Evolutionary conservation across 2,113 vertebrate species (phyloP).

Genomic region (Prionailurus bengalensis): DNA sequence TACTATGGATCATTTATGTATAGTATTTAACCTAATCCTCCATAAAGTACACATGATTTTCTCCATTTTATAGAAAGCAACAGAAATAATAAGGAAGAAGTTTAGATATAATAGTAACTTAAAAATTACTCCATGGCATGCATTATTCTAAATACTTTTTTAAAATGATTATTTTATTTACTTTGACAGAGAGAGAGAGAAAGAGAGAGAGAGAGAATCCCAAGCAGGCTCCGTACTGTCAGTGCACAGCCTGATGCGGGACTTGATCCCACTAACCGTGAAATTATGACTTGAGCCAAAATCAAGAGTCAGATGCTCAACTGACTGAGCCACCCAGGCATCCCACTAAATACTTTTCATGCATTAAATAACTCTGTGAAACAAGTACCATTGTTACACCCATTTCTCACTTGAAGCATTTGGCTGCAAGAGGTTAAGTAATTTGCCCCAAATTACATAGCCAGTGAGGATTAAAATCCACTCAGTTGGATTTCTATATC

Average conservation of each 20-base stretch:
- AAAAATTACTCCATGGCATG: not conserved
- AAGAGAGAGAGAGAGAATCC: no score
- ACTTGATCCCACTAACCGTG: no score
- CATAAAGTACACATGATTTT: not conserved
- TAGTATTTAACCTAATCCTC: conserved; percentile 7
- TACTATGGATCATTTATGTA: not conserved
- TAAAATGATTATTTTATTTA: no score
- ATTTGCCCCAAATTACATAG: not conserved
- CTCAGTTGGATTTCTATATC: not conserved
- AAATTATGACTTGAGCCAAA: no score
- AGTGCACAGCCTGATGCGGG: no score
- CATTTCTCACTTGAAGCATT: not conserved
- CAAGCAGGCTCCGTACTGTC: no score
- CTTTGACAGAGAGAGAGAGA: no score
- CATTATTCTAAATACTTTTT: not conserved
- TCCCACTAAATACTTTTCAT: not conserved
- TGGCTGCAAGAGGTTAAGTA: not conserved
- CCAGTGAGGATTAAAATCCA: not conserved
- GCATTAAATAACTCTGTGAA: not conserved
- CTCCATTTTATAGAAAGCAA: conserved; percentile 35
- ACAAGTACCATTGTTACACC: not conserved
- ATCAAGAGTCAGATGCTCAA: no score
- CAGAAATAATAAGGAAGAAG: conserved; percentile 36
- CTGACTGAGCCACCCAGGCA: no score
- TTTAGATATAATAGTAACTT: not conserved